Evolutionary conservation across 2,113 vertebrate species (phyloP), one percentile per base, ranked within the genome.

Genomic region (Argyrosomus japonicus): DNA sequence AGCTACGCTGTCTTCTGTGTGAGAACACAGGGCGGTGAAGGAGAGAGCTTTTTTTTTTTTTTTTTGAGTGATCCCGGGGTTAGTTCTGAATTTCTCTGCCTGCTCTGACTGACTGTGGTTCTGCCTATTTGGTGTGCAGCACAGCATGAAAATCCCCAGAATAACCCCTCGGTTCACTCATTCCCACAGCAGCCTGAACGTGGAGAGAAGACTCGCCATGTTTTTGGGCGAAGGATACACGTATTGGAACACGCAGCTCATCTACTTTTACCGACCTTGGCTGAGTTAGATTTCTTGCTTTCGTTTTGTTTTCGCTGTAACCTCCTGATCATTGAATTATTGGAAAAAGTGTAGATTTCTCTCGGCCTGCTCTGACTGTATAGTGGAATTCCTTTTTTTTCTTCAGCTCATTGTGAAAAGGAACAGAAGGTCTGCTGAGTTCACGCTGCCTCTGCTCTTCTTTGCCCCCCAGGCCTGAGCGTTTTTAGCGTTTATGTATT

Each of bases 121-220:
- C 88, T 89, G 92, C 90, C 86, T 88, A 83, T 87, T 93, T 91
- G 89, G 86, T 89, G 92, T 89, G 90, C 90, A 91, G 92, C 87
- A 71, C 82, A 75, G 89, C 92, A 87, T 90, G 88, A 92, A 90
- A 91, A 89, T 82, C 84, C 87, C 67, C 83, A 65, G 63, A 82
- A 89, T 89, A 90, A 91, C 80, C 85, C 69, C 73, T 40, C 10
- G 19, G 76, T 85, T 77, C 77, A 51, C 74, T 81, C 88, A 45
- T 87, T 92, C 91, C 89, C 88, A 85, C 83, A 81, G 89, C 89
- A 84, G 91, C 85, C 69, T 17, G 50, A 73, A 61, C 84, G 18
- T 71, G 36, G 36, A 21, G 64, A 72, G 83, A 69, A 67, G 76
- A 17, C 87, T 83, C 43, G 56, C 65, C 60, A 0, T 86, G 83